These are phyloP conservation scores for Cecidostiba fungosa DNA, from an alignment of 2,888 invertebrate species.

Conservation along the genomic window DNA sequence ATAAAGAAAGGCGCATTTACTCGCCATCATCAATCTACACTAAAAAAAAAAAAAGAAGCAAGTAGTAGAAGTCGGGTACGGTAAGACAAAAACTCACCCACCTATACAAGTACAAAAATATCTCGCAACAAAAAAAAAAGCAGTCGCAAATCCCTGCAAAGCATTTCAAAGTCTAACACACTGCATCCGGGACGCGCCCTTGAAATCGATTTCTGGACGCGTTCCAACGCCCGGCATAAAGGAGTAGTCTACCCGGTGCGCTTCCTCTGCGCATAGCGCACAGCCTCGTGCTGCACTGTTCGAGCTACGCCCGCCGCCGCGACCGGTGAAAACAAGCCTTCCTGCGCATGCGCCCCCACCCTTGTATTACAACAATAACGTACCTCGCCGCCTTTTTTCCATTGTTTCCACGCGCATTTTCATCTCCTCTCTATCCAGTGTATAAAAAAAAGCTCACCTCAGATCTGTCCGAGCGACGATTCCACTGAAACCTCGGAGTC, in stretches of 20 bases:
- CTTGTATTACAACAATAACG: background rate
- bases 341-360: slow-evolving; percentile 12
- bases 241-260: slow-evolving; percentile 2
- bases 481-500: too few species aligned
- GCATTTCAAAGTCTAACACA: background rate
- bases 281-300: background rate
- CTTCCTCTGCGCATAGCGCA: background rate
- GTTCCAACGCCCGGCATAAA: slow-evolving; percentile 15
- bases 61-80: background rate
- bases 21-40: background rate
- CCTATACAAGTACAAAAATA: too few species aligned
- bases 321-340: background rate
- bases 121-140: background rate
- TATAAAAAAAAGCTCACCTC: background rate
- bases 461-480: background rate
- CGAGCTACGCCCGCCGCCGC: slow-evolving; percentile 25
- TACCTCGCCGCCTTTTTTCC: too few species aligned
- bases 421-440: background rate
- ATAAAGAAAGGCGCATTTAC: background rate
- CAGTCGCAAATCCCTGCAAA: background rate
- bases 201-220: slow-evolving; percentile 54
- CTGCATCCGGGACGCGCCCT: slow-evolving; percentile 17
- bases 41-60: background rate
- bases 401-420: background rate
- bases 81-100: background rate